These are phyloP conservation scores for Ammodytes marinus DNA, from an alignment of 2,113 vertebrate species.

Conservation along the genomic window DNA sequence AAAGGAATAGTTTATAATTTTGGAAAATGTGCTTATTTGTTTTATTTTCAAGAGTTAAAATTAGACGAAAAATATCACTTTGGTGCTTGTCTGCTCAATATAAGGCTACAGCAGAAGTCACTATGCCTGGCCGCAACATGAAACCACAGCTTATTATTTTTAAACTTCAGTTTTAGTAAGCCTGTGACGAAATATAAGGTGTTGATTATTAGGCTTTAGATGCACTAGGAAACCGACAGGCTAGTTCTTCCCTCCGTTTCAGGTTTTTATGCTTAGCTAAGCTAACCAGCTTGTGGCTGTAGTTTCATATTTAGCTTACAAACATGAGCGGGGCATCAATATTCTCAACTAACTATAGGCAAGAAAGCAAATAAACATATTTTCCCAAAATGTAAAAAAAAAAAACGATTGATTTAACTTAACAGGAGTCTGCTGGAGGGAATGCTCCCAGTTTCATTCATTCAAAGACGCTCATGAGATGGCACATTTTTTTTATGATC, in stretches of 20 bases:
- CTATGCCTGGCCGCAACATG: neutral
- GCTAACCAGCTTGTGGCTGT: neutral
- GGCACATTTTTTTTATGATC: constrained; percentile 36
- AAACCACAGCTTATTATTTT: neutral
- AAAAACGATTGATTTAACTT: neutral
- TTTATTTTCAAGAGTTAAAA: neutral
- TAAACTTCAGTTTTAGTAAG: neutral
- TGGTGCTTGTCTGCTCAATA: neutral
- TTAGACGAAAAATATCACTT: neutral
- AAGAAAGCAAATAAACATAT: neutral
- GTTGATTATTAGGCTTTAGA: no score
- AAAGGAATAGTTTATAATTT: neutral
- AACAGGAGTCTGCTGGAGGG: neutral
- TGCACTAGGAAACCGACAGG: neutral
- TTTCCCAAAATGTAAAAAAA: neutral
- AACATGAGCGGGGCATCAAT: neutral
- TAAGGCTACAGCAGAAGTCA: neutral
- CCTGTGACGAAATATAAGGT: neutral
- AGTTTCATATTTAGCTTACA: neutral
- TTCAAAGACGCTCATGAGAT: constrained; percentile 3
- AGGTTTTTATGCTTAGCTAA: constrained; percentile 2
- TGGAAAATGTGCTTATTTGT: neutral
- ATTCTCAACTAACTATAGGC: neutral
- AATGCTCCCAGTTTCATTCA: constrained; percentile 3
- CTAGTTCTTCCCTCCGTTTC: neutral